Base-by-base conservation (phyloP, 2,888 invertebrate species). In the Melanostoma scalare region DNA sequence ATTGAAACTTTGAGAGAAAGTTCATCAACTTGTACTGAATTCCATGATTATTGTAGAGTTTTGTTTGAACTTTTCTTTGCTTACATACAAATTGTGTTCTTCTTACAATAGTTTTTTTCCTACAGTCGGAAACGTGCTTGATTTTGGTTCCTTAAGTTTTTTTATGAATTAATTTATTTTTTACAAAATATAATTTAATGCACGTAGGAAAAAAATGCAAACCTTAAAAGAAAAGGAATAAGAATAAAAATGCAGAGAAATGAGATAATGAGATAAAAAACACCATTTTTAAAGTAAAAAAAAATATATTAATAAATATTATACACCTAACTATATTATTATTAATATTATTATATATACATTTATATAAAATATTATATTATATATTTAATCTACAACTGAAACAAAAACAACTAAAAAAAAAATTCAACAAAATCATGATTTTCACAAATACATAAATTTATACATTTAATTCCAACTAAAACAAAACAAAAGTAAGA, bases 301-400 rank as follows among this genome's bases (percentile, higher is more conserved):
- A 52, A 65, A 68, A 71, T 58, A 56, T 50, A 56, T 67, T 58
- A 76, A 42, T 65, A 55, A 82, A 82, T 78, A 84, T 78, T 84
- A 84, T 84, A 84, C 84, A 84, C 84, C 74, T 84, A 75, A 79
- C 74, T 84, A 84, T 84, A 79, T 79, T 79, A 84, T 84, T 84
- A 84, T 69, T 79, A 84, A 84, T 79, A 82, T 78, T 82, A 82
- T 78, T 82, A 84, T 74, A 75, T 84, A 84, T 75, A 84, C 79
- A 79, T 84, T 79, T 79, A 84, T 79, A 82, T 82, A 79, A 79
- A 84, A 84, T 84, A 82, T 82, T 82, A 74, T 78, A 82, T 82
- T 82, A 84, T 84, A 79, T 74, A 84, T 78, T 79, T 79, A 78
- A 84, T 84, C 82, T 84, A 84, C 79, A 82, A 82, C 72, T 65